Conservation (phyloP, 2,797 vertebrate species). For the Tenualosa thibaudeaui region DNA sequence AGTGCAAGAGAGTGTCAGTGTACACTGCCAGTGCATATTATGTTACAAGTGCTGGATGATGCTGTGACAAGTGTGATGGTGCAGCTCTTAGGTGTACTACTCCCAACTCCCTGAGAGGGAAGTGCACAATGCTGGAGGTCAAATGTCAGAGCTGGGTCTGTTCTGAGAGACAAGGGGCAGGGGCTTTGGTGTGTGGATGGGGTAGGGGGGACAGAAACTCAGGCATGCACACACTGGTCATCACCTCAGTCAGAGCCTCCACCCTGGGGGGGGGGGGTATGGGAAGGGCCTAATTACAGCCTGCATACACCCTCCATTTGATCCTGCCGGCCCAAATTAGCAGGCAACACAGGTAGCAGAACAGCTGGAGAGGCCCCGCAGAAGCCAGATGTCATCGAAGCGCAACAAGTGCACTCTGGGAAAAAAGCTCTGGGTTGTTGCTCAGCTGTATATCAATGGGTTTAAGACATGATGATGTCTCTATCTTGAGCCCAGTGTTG, state of each 20-base stretch:
- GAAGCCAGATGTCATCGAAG: slow-evolving; percentile 58
- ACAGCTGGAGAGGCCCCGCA: slow-evolving; percentile 56
- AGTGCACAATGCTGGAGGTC: slow-evolving; percentile 9
- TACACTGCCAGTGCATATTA: too few relatives aligned
- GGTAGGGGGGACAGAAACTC: neutral
- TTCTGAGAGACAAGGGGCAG: neutral
- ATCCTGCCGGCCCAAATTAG: slow-evolving; percentile 48
- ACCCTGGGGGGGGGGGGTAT: slow-evolving; percentile 11
- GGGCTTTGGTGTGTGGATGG: neutral
- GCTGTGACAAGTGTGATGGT: too few relatives aligned
- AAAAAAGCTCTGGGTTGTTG: slow-evolving; percentile 27
- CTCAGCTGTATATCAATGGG: neutral
- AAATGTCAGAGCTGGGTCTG: neutral
- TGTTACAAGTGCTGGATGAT: too few relatives aligned
- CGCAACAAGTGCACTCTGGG: slow-evolving; percentile 31
- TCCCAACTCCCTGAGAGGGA: neutral
- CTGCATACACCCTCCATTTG: slow-evolving; percentile 45
- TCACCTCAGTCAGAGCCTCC: neutral
- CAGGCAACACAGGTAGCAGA: slow-evolving; percentile 36
- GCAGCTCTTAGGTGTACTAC: neutral
- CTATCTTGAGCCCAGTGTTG: neutral
- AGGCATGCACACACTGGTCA: neutral
- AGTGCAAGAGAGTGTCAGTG: too few relatives aligned
- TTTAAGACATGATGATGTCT: neutral
- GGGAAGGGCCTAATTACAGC: slow-evolving; percentile 56